Evolutionary conservation across 2,113 vertebrate species (phyloP), one percentile per base, ranked within the genome.

Genomic region (Haemorhous mexicanus): DNA sequence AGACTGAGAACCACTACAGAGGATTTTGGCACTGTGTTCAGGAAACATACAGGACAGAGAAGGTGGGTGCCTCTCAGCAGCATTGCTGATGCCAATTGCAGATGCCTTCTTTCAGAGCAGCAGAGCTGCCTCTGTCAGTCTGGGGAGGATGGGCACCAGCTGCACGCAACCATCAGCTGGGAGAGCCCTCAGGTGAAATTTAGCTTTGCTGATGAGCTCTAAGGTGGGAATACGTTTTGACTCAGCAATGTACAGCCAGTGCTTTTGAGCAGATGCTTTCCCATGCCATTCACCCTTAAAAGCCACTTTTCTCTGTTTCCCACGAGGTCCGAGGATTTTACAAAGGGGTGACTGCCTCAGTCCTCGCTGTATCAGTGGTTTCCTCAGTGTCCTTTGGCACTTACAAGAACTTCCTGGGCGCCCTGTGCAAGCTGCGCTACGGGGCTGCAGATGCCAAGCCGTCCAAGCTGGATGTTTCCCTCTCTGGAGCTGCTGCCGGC

Each of bases 351-450:
- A 98, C 98, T 4, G 97, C 98, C 59, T 98, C 99, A 0, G 96
- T 97, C 16, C 97, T 98, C 32, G 96, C 97, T 0, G 97, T 98
- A 26, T 98, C 98, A 0, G 61, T 97, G 83, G 97, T 98, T 77
- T 98, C 98, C 0, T 98, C 98, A 1, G 95, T 98, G 84, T 98
- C 98, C 1, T 99, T 99, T 5, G 98, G 98, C 59, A 97, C 97
- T 1, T 99, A 99, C 94, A 98, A 77, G 86, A 98, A 98, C 73
- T 95, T 94, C 70, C 98, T 99, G 2, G 90, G 95, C 2, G 78
- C 92, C 46, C 86, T 98, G 64, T 98, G 98, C 86, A 95, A 89
- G 52, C 61, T 98, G 91, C 97, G 97, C 18, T 97, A 98, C 0
- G 98, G 98, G 52, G 95, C 93, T 13, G 47, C 94, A 0, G 97